Evolutionary conservation across 2,113 vertebrate genomes (phyloP), one percentile per base, ranked within the genome.

Genomic region (Periophthalmodon schlosseri): DNA sequence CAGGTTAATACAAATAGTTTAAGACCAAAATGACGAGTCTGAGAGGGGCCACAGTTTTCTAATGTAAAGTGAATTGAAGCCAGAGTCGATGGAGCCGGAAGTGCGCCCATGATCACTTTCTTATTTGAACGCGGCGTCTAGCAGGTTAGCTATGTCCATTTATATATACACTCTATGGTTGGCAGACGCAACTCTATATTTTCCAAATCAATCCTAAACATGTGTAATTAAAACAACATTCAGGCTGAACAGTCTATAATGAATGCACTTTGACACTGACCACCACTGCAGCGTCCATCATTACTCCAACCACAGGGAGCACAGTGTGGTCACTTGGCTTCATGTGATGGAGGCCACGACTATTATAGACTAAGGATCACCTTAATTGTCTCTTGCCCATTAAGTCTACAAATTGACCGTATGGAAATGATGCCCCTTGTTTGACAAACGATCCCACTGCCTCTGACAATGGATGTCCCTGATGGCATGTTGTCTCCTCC

Each of bases 401-500:
- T 81, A 75, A 73, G 21, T 28, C 46, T 15, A 63, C 57, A 72
- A 61, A 20, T 16, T 65, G n/a, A 72, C 69, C 72, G 20, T 39
- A 5, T 13, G 8, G n/a, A 63, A 65, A 65, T 65, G 16, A 65
- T 5, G 2, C 20, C 34, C 5, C 36, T 5, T 39, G 14, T 23
- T 68, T 4, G 16, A 68, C 39, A 47, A 46, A 47, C 16, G 49
- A 79, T 69, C 39, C 70, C 63, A 70, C 28, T 28, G 20, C 70
- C 63, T 69, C 23, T 84, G 71, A 47, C 71, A 69, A 20, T 39
- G 57, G 28, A 66, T 50, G 68, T 80, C 70, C 69, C 66, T 61
- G 67, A 81, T 77, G 81, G 82, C 81, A 63, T 75, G 6, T 6
- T 64, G 49, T 65, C 28, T 72, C 52, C 52, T 66, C 61, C 68